Evolutionary conservation across 2,797 vertebrate genomes (phyloP).

Genomic region (Coreius guichenoti): DNA sequence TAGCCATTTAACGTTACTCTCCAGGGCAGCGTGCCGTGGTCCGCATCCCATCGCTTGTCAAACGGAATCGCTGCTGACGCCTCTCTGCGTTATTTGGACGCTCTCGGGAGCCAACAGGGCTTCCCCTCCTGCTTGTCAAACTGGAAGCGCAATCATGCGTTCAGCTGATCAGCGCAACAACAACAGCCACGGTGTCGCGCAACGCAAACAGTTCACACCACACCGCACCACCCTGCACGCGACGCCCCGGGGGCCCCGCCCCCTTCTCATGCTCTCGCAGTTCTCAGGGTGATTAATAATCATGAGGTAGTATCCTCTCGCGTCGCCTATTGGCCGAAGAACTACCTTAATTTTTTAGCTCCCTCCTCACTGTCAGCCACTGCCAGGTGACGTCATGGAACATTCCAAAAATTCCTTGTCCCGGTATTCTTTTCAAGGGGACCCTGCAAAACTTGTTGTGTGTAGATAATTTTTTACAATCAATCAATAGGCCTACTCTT

Average conservation of each 20-base stretch:
- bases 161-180: constrained; percentile 80
- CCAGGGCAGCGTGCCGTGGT: constrained; percentile 68
- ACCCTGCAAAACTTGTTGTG: constrained; percentile 3
- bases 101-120: constrained; percentile 54
- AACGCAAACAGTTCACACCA: constrained; percentile 78
- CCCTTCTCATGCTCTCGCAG: constrained; percentile 58
- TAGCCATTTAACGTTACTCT: constrained; percentile 70
- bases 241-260: constrained; percentile 71
- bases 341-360: constrained; percentile 39
- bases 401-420: constrained; percentile 68
- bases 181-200: constrained; percentile 40
- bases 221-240: constrained; percentile 75
- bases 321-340: constrained; percentile 52
- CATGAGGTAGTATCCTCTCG: constrained; percentile 50
- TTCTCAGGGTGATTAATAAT: constrained; percentile 59
- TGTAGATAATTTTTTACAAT: neutral
- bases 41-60: constrained; percentile 77
- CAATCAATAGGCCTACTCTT: neutral
- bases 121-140: constrained; percentile 73
- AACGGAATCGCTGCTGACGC: constrained; percentile 54
- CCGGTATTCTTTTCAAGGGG: constrained; percentile 40
- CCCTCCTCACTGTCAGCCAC: constrained; percentile 49
- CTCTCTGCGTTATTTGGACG: constrained; percentile 57
- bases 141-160: constrained; percentile 75
- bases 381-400: constrained; percentile 70